These are phyloP conservation scores for Pimephales promelas DNA, from an alignment of 2,113 vertebrate species.

Conservation along the genomic window DNA sequence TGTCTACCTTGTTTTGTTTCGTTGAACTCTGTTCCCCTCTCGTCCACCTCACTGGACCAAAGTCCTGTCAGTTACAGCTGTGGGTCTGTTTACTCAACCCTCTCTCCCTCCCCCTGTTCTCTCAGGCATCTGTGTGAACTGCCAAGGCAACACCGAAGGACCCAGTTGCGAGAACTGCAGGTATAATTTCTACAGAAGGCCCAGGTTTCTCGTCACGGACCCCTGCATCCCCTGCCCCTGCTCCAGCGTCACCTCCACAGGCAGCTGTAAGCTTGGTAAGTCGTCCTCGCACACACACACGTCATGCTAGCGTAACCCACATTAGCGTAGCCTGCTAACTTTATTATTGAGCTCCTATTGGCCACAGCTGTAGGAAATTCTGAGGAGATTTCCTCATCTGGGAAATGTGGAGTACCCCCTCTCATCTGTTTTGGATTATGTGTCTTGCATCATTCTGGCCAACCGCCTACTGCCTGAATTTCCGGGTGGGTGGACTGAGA, in stretches of 20 bases:
- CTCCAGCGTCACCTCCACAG: slow-evolving; percentile 80
- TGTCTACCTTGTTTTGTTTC: background rate
- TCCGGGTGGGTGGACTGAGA: background rate
- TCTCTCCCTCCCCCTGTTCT: slow-evolving; percentile 44
- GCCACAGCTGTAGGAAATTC: slow-evolving; percentile 3
- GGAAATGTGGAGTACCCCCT: background rate
- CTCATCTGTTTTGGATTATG: slow-evolving; percentile 18
- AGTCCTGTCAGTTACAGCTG: slow-evolving; percentile 49
- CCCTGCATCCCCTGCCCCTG: slow-evolving; percentile 80
- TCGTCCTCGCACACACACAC: slow-evolving; percentile 8
- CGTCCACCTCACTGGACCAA: slow-evolving; percentile 40
- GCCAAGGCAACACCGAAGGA: slow-evolving; percentile 80
- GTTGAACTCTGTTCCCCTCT: slow-evolving; percentile 20
- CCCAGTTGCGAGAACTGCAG: slow-evolving; percentile 79
- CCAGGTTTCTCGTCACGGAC: slow-evolving; percentile 31
- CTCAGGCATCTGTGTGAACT: slow-evolving; percentile 79
- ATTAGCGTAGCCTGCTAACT: slow-evolving; percentile 24
- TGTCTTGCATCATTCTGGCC: slow-evolving; percentile 22
- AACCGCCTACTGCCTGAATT: background rate
- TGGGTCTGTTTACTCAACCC: slow-evolving; percentile 46
- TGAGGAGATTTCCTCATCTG: slow-evolving; percentile 36
- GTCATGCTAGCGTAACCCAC: slow-evolving; percentile 5
- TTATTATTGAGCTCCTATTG: slow-evolving; percentile 14
- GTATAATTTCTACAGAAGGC: slow-evolving; percentile 74
- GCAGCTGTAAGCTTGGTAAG: slow-evolving; percentile 81